These are phyloP conservation scores for Sebastes variabilis DNA, from an alignment of 2,797 vertebrate species.

Conservation along the genomic window DNA sequence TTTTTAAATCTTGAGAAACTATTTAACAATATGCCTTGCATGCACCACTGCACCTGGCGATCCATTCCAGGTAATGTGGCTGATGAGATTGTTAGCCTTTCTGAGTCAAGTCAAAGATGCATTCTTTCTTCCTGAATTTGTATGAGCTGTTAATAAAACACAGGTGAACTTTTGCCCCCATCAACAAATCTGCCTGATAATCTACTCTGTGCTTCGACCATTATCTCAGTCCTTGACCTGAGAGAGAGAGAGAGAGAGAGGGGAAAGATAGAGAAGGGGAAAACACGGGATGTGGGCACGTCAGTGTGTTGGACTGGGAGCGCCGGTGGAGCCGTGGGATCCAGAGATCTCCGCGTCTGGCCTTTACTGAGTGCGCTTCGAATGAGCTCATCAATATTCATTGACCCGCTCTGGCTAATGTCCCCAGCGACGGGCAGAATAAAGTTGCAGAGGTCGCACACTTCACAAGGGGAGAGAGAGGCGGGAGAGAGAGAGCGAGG, in stretches of 20 bases:
- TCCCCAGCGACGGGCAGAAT: slow-evolving; percentile 71
- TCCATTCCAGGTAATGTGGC: slow-evolving; percentile 5
- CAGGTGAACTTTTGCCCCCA: slow-evolving; percentile 46
- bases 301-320: slow-evolving; percentile 56
- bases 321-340: slow-evolving; percentile 54
- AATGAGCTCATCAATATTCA: slow-evolving; percentile 84
- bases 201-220: slow-evolving; percentile 62
- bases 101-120: slow-evolving; percentile 32
- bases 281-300: slow-evolving; percentile 45
- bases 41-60: not conserved
- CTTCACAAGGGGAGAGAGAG: slow-evolving; percentile 53
- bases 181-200: slow-evolving; percentile 67
- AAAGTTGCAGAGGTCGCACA: slow-evolving; percentile 79
- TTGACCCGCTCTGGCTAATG: slow-evolving; percentile 73
- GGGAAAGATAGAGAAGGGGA: not conserved
- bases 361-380: slow-evolving; percentile 72
- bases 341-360: slow-evolving; percentile 61
- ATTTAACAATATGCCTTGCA: not conserved
- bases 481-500: not conserved
- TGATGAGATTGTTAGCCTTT: not conserved
- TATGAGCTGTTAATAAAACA: slow-evolving; percentile 45
- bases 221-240: slow-evolving; percentile 71
- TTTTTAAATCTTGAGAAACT: not conserved
- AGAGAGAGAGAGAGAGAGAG: slow-evolving; percentile 8
- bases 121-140: slow-evolving; percentile 32